Conservation (phyloP, 2,113 vertebrate species). For the Gallinago undulata region DNA sequence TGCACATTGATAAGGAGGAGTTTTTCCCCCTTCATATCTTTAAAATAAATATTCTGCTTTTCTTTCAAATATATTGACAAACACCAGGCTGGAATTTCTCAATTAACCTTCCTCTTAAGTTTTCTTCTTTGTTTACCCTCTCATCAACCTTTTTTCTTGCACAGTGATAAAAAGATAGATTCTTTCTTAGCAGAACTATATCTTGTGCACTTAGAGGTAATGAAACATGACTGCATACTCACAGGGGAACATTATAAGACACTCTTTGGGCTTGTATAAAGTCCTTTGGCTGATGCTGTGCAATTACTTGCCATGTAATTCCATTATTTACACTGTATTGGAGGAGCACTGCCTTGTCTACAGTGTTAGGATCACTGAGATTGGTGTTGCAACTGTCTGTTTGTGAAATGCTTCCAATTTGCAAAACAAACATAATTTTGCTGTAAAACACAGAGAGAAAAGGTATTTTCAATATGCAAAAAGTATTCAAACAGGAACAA, state of each 20-base stretch:
- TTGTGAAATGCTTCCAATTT: conserved; percentile 94
- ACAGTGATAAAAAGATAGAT: not conserved
- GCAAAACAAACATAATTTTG: conserved; percentile 99
- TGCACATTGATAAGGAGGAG: not conserved
- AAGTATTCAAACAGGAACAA: not conserved
- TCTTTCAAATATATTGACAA: not conserved
- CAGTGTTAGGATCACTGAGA: conserved; percentile 86
- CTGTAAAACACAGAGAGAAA: conserved; percentile 74
- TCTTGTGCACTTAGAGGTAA: conserved; percentile 17
- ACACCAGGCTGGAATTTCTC: not conserved
- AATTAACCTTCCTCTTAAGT: not conserved
- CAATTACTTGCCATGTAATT: conserved; percentile 96
- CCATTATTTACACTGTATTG: conserved; percentile 97
- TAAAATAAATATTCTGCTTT: not conserved
- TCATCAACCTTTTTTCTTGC: not conserved
- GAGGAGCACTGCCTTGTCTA: conserved; percentile 93
- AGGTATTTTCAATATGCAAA: not conserved
- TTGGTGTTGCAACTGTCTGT: conserved; percentile 97
- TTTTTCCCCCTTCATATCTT: not conserved
- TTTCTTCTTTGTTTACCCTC: not conserved
- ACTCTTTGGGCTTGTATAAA: conserved; percentile 97
- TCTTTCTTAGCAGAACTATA: not conserved
- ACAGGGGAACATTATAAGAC: conserved; percentile 98
- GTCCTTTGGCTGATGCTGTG: conserved; percentile 98
- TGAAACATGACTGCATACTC: conserved; percentile 71